phyloP scores from a whole-genome alignment of 1,140 invertebrate species.

The Ctenoplectra terminalis region DNA sequence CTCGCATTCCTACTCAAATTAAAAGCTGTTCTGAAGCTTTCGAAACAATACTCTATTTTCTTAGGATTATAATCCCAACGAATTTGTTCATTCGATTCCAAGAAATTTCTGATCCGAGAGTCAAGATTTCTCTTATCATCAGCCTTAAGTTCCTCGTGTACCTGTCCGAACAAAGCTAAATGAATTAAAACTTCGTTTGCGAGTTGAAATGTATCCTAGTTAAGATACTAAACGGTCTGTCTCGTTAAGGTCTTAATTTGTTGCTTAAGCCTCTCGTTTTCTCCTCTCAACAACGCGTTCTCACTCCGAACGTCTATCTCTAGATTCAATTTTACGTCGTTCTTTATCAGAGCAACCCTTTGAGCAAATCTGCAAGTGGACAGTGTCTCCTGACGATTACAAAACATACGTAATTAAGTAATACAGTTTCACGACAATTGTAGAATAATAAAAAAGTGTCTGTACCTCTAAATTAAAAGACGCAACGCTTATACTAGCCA shows the following conservation, averaged over 20 bases:
- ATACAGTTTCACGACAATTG: neutral
- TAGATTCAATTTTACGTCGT: constrained; percentile 77
- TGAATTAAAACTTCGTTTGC: neutral
- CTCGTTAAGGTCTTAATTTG: constrained; percentile 65
- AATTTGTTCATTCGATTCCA: constrained; percentile 39
- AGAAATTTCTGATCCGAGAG: constrained; percentile 52
- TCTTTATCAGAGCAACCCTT: constrained; percentile 86
- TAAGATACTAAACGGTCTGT: constrained; percentile 46
- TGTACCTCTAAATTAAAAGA: constrained; percentile 82
- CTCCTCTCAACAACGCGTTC: constrained; percentile 72
- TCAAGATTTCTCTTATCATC: constrained; percentile 63
- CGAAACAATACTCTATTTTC: constrained; percentile 54
- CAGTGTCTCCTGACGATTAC: constrained; percentile 84
- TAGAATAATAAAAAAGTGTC: neutral
- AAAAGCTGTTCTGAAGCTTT: constrained; percentile 47
- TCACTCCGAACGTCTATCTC: constrained; percentile 67
- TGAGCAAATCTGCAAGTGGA: constrained; percentile 88
- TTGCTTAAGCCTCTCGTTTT: constrained; percentile 68
- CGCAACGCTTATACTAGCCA: constrained; percentile 85
- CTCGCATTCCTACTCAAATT: neutral
- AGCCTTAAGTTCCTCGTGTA: constrained; percentile 39
- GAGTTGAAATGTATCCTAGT: neutral
- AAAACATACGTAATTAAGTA: constrained; percentile 20
- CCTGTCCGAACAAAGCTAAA: neutral
- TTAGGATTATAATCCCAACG: constrained; percentile 44